Percentiles rank a stretch among this genome's conserved stretches.
These are phyloP conservation scores for Lasioglossum zephyrum DNA, from an alignment of 2,888 invertebrate species.

Conservation along the genomic window DNA sequence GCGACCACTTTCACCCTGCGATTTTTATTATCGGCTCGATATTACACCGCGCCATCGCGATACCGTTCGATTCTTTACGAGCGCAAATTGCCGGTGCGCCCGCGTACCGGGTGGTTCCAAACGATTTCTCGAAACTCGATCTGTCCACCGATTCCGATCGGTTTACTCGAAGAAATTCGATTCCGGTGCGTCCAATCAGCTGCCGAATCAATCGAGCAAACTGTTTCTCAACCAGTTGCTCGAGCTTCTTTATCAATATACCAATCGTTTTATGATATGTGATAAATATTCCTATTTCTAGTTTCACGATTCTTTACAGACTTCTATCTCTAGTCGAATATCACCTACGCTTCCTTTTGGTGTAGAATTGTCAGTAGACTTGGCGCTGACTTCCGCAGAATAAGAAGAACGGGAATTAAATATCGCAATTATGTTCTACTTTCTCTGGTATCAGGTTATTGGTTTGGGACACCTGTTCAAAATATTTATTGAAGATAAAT, in stretches of 20 bases:
- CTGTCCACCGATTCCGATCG: not conserved
- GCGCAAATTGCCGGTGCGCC: not conserved
- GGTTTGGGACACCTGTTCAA: no score
- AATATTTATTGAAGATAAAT: no score
- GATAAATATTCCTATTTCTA: not conserved
- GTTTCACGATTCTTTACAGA: not conserved
- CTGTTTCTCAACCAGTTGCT: not conserved
- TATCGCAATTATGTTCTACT: not conserved
- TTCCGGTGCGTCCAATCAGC: not conserved
- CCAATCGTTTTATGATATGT: not conserved
- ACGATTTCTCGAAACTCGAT: not conserved
- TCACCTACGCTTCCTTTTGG: not conserved
- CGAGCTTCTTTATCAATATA: not conserved
- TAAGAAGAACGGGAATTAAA: not conserved
- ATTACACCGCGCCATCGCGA: constrained; percentile 18
- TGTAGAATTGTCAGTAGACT: not conserved
- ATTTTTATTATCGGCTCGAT: constrained; percentile 38
- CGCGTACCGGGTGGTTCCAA: not conserved
- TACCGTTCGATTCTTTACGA: constrained; percentile 39
- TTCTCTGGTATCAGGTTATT: not conserved
- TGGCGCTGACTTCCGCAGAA: not conserved
- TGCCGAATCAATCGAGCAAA: not conserved
- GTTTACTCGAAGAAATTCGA: not conserved
- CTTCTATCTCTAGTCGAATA: not conserved
- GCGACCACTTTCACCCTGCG: constrained; percentile 30